Evolutionary conservation across 1,140 invertebrate species (phyloP), one percentile per base, ranked within the genome.

Genomic region (Fragariocoptes setiger): DNA sequence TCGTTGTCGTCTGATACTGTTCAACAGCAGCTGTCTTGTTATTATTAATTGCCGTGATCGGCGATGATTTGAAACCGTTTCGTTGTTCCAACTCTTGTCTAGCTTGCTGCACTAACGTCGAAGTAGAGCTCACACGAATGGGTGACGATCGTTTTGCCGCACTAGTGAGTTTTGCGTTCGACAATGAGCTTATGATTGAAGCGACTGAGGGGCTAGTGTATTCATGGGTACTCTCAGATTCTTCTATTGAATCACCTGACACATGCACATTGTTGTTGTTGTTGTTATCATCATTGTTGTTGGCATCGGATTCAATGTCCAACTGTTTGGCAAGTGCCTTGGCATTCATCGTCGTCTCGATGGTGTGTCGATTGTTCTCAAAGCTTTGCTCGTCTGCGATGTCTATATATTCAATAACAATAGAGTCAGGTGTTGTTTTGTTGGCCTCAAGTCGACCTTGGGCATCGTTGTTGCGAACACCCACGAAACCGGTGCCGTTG

Each of bases 341-440:
- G n/a, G 8, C 25, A 31, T n/a, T 31, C 25, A n/a, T 8, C n/a
- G 25, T n/a, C 8, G 25, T n/a, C n/a, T n/a, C 25, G n/a, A 8
- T 31, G 25, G 25, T n/a, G 8, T 8, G 25, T 31, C n/a, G 8
- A 31, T 31, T 31, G 8, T 31, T 31, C 8, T 31, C 8, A 31
- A n/a, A 31, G n/a, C 25, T n/a, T 8, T 8, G 8, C 25, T 8
- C 8, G n/a, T n/a, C 25, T 31, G 25, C 8, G 8, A 31, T 8
- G 8, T 31, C 25, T 31, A n/a, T 8, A 35, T 47, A 47, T 37
- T 47, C 46, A 16, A 47, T 38, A 12, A 20, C 16, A 42, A 47
- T 42, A 21, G 45, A 42, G 35, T 47, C 46, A 13, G 46, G 46
- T 13, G 40, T 38, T 2, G 44, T 47, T 38, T 47, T 47, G 21